Evolutionary conservation across 2,113 vertebrate genomes (phyloP), one percentile per base, ranked within the genome.

Genomic region (Megaceryle torquata): DNA sequence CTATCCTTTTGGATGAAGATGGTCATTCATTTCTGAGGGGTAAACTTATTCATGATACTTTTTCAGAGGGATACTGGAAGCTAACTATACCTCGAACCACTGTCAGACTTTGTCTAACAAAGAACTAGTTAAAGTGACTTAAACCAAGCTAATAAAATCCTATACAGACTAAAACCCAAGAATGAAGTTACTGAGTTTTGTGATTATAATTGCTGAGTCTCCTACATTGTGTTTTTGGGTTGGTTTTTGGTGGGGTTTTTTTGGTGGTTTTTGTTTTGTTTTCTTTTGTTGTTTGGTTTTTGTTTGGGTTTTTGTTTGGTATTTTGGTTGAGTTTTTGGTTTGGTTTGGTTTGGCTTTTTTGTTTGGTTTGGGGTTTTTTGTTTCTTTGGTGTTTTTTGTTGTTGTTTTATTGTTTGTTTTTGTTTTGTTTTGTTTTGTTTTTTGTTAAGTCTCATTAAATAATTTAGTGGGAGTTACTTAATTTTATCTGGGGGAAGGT

Each of bases 401-500:
- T 57, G 37, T 37, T 37, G 7, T 37, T 37, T 37, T 37, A 37
- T 37, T 70, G 41, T 41, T 41, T 41, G 39, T 41, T 9, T 19
- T 20, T 46, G 7, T 46, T 46, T 37, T 37, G 37, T 37, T 37
- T 37, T 37, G 37, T 37, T 37, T 37, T 37, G 37, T 37, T 37
- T 37, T 59, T 53, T 7, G 18, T 63, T 57, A 65, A 35, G 51
- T 57, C 9, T 35, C 11, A 65, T 21, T 84, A 54, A 72, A 67
- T 33, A 0, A 20, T 64, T 63, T 72, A 5, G 5, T 29, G 9
- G 33, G 3, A 41, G 0, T 35, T 50, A 86, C 39, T 4, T 5
- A 4, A 14, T 46, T 33, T 63, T 48, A 26, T n/a, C 28, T 46
- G 5, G 4, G 6, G 2, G 2, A 61, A 0, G 1, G 9, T 46